Percentiles rank a stretch among this genome's conserved stretches.
These are phyloP conservation scores for Drosophila littoralis DNA, from an alignment of 1,140 invertebrate genomes.

Conservation along the genomic window DNA sequence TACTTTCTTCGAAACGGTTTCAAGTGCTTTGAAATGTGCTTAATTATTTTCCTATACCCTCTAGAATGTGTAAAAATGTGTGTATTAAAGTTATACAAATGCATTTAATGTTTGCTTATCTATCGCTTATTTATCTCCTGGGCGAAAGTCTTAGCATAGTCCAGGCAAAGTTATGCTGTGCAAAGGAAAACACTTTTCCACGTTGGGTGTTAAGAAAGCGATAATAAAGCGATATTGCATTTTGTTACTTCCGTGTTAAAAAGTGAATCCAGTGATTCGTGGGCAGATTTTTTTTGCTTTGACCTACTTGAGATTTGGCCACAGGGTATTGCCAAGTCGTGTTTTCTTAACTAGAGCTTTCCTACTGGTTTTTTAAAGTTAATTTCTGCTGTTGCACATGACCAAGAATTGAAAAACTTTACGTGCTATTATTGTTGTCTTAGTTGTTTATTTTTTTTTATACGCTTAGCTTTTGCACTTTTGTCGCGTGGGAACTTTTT, in stretches of 20 bases:
- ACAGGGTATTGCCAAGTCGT: not conserved
- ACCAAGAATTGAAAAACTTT: slow-evolving; percentile 44
- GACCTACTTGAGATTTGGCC: not conserved
- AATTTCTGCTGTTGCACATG: slow-evolving; percentile 10
- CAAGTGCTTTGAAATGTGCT: slow-evolving; percentile 6
- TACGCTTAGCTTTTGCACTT: slow-evolving; percentile 41
- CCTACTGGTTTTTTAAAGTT: not conserved
- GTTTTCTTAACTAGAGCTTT: not conserved
- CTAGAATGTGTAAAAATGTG: not conserved
- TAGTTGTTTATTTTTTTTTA: slow-evolving; percentile 13
- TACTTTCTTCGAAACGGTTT: slow-evolving; percentile 38
- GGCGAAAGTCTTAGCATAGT: too few relatives aligned
- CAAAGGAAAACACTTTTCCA: too few relatives aligned
- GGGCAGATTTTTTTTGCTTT: not conserved
- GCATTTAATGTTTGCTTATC: too few relatives aligned
- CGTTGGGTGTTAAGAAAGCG: too few relatives aligned
- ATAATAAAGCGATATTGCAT: too few relatives aligned
- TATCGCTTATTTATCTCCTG: too few relatives aligned
- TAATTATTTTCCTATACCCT: slow-evolving; percentile 12
- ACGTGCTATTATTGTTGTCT: slow-evolving; percentile 15
- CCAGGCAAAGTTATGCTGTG: too few relatives aligned
- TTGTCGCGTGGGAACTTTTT: slow-evolving; percentile 50
- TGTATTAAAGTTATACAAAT: not conserved
- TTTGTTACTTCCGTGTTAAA: too few relatives aligned
- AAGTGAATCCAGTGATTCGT: too few relatives aligned